These are phyloP conservation scores for Vanessa tameamea DNA, from an alignment of 1,140 invertebrate species.

Conservation along the genomic window DNA sequence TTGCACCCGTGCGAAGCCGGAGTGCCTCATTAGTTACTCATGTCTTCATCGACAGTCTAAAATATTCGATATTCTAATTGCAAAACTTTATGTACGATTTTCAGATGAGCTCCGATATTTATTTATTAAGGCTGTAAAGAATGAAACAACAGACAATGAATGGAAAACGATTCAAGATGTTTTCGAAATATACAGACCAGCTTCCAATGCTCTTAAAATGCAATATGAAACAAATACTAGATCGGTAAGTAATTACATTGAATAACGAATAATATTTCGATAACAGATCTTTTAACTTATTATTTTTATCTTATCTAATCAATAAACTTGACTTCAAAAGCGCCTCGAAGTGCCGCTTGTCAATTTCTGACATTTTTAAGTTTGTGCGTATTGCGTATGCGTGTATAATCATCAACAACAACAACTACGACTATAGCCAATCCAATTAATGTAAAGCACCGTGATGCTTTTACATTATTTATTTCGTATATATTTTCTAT, in stretches of 20 bases:
- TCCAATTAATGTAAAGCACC: too few species aligned
- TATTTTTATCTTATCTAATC: neutral
- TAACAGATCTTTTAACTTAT: neutral
- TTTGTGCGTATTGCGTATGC: too few species aligned
- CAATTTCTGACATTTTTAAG: too few species aligned
- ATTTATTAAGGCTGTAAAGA: conserved; percentile 53
- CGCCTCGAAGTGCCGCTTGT: too few species aligned
- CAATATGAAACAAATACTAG: conserved; percentile 12
- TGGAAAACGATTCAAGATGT: conserved; percentile 42
- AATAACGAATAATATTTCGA: neutral
- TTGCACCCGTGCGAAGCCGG: too few species aligned
- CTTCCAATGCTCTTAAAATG: conserved; percentile 28
- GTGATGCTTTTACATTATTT: too few species aligned
- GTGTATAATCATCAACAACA: too few species aligned
- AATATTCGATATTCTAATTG: neutral
- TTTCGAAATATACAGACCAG: conserved; percentile 48
- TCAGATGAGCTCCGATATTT: conserved; percentile 55
- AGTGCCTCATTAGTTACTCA: too few species aligned
- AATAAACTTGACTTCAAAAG: too few species aligned
- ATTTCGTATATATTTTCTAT: too few species aligned
- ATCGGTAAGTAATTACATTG: conserved; percentile 12
- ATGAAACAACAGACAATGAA: conserved; percentile 49
- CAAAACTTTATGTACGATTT: conserved; percentile 29
- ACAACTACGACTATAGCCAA: too few species aligned
- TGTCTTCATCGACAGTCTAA: too few species aligned